Evolutionary conservation across 2,113 vertebrate species (phyloP).

Genomic region (Butastur rufipennis): DNA sequence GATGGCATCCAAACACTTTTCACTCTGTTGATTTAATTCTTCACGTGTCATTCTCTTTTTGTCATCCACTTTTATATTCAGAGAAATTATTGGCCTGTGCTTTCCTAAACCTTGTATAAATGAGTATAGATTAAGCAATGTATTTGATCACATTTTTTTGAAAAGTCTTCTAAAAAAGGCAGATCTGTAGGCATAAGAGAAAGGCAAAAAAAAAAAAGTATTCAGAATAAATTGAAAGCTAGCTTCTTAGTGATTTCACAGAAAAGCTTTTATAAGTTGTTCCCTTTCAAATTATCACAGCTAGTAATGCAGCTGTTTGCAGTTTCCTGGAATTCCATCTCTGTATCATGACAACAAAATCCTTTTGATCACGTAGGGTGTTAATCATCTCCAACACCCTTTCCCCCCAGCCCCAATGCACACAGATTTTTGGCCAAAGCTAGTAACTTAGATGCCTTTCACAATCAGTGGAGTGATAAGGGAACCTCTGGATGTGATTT

Average conservation of each 20-base stretch:
- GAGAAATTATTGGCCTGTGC: background rate
- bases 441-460: background rate
- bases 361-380: background rate
- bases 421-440: background rate
- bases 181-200: background rate
- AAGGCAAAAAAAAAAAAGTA: background rate
- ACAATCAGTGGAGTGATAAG: background rate
- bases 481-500: background rate
- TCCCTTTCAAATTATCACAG: background rate
- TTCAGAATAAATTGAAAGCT: background rate
- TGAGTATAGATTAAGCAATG: background rate
- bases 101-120: background rate
- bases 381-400: background rate
- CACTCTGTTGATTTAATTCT: background rate
- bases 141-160: background rate
- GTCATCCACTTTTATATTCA: background rate
- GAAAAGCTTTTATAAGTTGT: background rate
- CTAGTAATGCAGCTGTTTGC: background rate
- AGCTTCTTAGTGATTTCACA: background rate
- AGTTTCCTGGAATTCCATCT: background rate
- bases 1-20: background rate
- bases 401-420: fast-evolving
- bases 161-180: background rate
- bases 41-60: background rate
- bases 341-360: background rate